Evolutionary conservation across 1,140 invertebrate species (phyloP), one percentile per base, ranked within the genome.

Genomic region (Dinothrombium tinctorium): DNA sequence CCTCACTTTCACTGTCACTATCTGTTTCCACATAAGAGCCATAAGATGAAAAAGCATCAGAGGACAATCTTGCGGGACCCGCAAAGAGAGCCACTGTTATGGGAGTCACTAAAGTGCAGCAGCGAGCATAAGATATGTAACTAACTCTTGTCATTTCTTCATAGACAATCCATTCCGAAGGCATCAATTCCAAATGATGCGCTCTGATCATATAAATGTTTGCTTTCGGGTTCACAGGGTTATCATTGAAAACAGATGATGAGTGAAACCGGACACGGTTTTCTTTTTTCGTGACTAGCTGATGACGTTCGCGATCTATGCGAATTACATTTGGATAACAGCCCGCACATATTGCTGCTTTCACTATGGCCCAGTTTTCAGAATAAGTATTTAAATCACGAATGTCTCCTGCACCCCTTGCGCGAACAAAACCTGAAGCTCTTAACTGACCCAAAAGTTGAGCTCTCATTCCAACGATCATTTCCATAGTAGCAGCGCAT

Each of bases 291-390:
- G 17, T 8, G 8, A 22, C 17, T n/a, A 38, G 11, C 9, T 38
- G 7, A 9, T 19, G 8, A 8, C 14, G 9, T 8, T 69, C 62
- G 23, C 67, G 50, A 51, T 74, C 70, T 7, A 72, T 62, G 29
- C 73, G 62, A 31, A 80, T 76, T 20, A 92, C 58, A 51, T 84
- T 81, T 0, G 86, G 84, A 62, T 89, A 92, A 21, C 79, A 61
- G 3, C 83, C 84, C 21, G 74, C 75, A 36, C 73, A 71, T 4
- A 95, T 54, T 4, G 80, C 78, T 2, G 81, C 84, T 59, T 92
- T 94, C 0, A 94, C 74, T 11, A 89, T 68, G 12, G 77, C 70
- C 83, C 84, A 92, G 57, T 78, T 81, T 50, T 78, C 73, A 1
- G 83, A 81, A 59, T 87, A 80, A 0, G 63, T 56, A 60, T 92